Percentiles rank a stretch among this genome's conserved stretches.
phyloP scores from a whole-genome alignment of 2,113 vertebrate species.

The Tyto alba region DNA sequence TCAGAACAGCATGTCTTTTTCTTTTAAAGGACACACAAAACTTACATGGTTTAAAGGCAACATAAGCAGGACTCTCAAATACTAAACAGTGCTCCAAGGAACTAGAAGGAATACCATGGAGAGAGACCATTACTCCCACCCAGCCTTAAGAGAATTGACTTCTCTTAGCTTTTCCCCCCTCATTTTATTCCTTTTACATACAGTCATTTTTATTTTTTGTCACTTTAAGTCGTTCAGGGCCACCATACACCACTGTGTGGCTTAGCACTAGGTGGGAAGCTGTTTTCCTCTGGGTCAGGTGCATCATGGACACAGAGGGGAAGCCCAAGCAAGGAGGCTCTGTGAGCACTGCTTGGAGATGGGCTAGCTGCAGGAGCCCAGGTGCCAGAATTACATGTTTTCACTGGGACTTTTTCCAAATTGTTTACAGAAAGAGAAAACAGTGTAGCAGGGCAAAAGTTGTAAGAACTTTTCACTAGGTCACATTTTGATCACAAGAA shows the following conservation, averaged over 20 bases:
- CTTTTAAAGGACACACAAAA: background rate
- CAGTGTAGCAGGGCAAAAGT: background rate
- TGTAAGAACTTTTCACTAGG: background rate
- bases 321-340: background rate
- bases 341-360: background rate
- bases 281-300: too few relatives aligned
- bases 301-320: rapidly evolving
- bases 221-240: rapidly evolving
- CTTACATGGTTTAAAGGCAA: background rate
- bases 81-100: background rate
- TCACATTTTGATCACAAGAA: background rate
- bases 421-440: background rate
- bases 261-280: background rate
- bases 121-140: background rate
- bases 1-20: background rate
- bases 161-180: background rate
- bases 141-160: background rate
- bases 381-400: background rate
- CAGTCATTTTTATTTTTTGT: background rate
- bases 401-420: background rate
- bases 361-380: background rate
- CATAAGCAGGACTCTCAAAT: background rate
- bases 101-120: background rate
- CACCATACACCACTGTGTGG: too few relatives aligned
- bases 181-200: background rate